phyloP scores from a whole-genome alignment of 2,888 invertebrate genomes.

The Sabellastarte sp. region DNA sequence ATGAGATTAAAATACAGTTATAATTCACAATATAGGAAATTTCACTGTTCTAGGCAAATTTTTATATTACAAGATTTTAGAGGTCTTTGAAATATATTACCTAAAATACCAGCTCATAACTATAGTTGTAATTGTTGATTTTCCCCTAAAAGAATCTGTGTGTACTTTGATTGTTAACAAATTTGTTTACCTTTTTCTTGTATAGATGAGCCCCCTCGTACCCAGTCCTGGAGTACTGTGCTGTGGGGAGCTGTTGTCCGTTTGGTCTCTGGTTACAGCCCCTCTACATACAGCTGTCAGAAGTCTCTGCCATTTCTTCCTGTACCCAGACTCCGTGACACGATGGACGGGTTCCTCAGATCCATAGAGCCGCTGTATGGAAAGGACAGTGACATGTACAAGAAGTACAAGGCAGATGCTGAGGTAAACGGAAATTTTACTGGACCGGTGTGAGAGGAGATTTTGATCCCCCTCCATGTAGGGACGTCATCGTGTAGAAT shows the following conservation, averaged over 20 bases:
- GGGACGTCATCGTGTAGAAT: too few species aligned
- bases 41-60: too few species aligned
- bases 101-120: too few species aligned
- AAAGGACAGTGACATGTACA: constrained; percentile 49
- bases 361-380: constrained; percentile 60
- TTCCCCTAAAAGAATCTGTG: too few species aligned
- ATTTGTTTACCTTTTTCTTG: too few species aligned
- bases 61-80: too few species aligned
- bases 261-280: constrained; percentile 44
- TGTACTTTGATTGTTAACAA: too few species aligned
- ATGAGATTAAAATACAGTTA: too few species aligned
- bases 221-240: constrained; percentile 53
- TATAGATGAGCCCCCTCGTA: constrained; percentile 59
- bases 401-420: constrained; percentile 53
- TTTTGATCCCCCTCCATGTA: too few species aligned
- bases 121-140: background rate
- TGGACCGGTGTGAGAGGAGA: too few species aligned
- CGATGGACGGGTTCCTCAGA: constrained; percentile 51
- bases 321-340: constrained; percentile 46
- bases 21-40: too few species aligned
- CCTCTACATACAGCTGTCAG: constrained; percentile 50
- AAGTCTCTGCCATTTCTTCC: constrained; percentile 46
- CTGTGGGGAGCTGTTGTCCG: constrained; percentile 55
- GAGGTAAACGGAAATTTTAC: constrained; percentile 31
- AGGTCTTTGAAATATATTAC: too few species aligned